These are phyloP conservation scores for Trochalopteron elliotii DNA, from an alignment of 2,113 vertebrate species.

Conservation along the genomic window DNA sequence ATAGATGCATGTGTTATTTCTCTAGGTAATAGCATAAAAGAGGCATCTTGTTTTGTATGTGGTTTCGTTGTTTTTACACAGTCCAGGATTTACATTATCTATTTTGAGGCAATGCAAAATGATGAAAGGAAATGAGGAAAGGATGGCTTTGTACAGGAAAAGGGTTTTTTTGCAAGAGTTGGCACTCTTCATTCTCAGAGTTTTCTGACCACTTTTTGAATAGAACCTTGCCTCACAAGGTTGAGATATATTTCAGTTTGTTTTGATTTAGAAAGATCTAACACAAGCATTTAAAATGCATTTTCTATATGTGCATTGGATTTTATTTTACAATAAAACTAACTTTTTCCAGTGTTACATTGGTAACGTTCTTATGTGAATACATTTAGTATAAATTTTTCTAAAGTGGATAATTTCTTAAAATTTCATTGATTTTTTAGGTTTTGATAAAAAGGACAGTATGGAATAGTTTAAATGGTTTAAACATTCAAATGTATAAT, in stretches of 20 bases:
- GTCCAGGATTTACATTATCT: background rate
- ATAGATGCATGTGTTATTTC: background rate
- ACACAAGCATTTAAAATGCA: background rate
- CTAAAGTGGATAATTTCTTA: background rate
- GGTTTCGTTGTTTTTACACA: background rate
- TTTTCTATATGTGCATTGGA: background rate
- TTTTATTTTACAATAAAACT: background rate
- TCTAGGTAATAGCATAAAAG: background rate
- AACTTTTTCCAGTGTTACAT: background rate
- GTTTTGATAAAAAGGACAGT: background rate
- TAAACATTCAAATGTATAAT: background rate
- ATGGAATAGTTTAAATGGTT: background rate
- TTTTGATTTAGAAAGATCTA: conserved; percentile 1
- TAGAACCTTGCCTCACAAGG: background rate
- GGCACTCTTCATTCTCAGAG: background rate
- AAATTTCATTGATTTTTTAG: background rate
- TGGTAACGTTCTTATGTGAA: background rate
- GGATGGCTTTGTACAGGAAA: background rate
- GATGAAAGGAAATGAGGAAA: background rate
- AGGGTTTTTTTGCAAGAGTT: background rate
- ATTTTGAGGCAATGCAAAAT: background rate
- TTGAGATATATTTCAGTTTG: background rate
- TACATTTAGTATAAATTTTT: background rate
- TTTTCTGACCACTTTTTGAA: background rate
- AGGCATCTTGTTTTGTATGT: background rate